These are phyloP conservation scores for Gnathonemus echidnorhynchus DNA, from an alignment of 2,113 vertebrate genomes.

Conservation along the genomic window DNA sequence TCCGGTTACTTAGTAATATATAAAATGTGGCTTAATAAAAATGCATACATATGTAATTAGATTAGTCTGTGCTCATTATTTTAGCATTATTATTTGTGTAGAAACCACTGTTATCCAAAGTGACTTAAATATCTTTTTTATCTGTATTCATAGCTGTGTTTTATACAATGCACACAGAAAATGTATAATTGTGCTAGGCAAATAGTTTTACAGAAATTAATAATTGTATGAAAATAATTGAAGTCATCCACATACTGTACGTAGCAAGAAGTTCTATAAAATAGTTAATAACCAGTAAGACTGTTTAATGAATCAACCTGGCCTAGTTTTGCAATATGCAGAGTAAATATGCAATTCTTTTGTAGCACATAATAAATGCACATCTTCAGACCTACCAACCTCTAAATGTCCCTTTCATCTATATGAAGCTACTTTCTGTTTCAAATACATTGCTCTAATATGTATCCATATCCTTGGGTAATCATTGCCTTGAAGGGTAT, in stretches of 20 bases:
- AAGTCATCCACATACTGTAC: neutral
- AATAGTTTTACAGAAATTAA: neutral
- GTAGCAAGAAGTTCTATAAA: neutral
- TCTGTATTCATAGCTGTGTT: neutral
- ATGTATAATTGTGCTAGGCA: neutral
- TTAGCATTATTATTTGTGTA: neutral
- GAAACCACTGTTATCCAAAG: neutral
- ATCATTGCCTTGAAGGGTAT: slow-evolving; percentile 6
- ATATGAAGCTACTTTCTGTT: neutral
- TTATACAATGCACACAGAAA: neutral
- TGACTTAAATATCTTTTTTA: neutral
- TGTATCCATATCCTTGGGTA: neutral
- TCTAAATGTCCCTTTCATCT: neutral
- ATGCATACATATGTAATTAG: neutral
- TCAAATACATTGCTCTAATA: neutral
- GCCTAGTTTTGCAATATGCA: slow-evolving; percentile 8
- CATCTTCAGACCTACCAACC: neutral
- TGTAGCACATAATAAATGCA: slow-evolving; percentile 10
- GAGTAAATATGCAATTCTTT: slow-evolving; percentile 14
- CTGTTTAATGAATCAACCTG: slow-evolving; percentile 15
- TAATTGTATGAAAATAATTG: neutral
- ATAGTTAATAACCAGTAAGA: slow-evolving; percentile 11
- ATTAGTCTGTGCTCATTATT: neutral
- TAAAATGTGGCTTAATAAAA: neutral
- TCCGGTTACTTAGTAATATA: neutral